phyloP scores from a whole-genome alignment of 2,113 vertebrate genomes.

The Bubo scandiacus region DNA sequence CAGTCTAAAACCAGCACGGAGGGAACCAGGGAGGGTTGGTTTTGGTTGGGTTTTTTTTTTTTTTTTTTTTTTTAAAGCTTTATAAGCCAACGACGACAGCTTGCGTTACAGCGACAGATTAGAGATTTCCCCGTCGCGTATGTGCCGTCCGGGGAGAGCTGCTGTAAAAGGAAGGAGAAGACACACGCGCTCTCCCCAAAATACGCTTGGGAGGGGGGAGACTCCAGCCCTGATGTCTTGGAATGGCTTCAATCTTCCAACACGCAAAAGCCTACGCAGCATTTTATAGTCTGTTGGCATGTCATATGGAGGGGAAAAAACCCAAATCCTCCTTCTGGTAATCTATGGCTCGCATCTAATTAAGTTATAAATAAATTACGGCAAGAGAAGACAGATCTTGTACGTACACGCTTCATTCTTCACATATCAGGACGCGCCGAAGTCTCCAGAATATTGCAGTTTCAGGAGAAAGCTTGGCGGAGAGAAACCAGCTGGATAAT shows the following conservation, averaged over 20 bases:
- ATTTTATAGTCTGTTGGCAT: background rate
- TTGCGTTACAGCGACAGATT: background rate
- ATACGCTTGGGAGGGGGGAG: rapidly evolving
- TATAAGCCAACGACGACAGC: background rate
- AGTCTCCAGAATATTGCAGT: background rate
- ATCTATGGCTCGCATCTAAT: background rate
- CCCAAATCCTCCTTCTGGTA: background rate
- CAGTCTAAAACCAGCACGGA: background rate
- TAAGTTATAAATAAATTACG: background rate
- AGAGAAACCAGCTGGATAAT: background rate
- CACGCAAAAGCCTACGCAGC: background rate
- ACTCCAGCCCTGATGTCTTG: background rate
- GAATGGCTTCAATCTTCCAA: background rate
- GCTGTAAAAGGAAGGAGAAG: background rate
- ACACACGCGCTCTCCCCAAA: background rate
- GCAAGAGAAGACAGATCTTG: background rate
- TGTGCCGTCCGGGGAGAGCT: background rate
- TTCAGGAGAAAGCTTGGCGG: background rate
- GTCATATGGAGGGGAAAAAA: background rate
- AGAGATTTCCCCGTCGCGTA: background rate
- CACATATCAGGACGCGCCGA: background rate
- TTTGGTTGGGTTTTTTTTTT: background rate
- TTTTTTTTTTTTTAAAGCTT: background rate
- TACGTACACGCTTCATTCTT: background rate
- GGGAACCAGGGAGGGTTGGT: background rate